phyloP scores from a whole-genome alignment of 2,888 invertebrate species.

The Napeogenes inachia region DNA sequence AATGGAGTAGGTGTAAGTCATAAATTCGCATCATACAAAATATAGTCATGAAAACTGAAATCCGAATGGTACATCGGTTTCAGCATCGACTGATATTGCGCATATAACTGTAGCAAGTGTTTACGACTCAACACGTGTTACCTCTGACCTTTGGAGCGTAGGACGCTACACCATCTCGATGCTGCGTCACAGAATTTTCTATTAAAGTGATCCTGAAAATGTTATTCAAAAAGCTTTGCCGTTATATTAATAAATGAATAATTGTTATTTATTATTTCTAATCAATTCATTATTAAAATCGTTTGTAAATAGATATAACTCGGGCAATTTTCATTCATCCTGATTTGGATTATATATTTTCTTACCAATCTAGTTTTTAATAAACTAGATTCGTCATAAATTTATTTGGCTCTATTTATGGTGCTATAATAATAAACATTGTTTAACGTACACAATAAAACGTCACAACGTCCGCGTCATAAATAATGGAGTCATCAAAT shows the following conservation, averaged over 20 bases:
- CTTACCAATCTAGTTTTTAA: neutral
- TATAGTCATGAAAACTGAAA: neutral
- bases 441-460: neutral
- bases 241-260: neutral
- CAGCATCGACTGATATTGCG: constrained; percentile 15
- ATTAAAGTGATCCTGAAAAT: constrained; percentile 21
- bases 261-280: too few species aligned
- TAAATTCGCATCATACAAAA: neutral
- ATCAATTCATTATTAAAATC: too few species aligned
- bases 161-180: constrained; percentile 41
- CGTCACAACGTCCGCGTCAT: too few species aligned
- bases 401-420: too few species aligned
- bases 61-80: constrained; percentile 9
- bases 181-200: constrained; percentile 45
- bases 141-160: constrained; percentile 46
- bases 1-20: neutral
- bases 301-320: too few species aligned
- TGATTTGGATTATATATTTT: neutral
- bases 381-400: too few species aligned
- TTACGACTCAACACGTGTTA: constrained; percentile 30
- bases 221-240: neutral
- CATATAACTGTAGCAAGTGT: constrained; percentile 17
- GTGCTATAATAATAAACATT: neutral
- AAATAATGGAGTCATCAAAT: too few species aligned
- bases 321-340: too few species aligned